These are phyloP conservation scores for Mylabris sibirica DNA, from an alignment of 2,888 invertebrate species.

Conservation along the genomic window DNA sequence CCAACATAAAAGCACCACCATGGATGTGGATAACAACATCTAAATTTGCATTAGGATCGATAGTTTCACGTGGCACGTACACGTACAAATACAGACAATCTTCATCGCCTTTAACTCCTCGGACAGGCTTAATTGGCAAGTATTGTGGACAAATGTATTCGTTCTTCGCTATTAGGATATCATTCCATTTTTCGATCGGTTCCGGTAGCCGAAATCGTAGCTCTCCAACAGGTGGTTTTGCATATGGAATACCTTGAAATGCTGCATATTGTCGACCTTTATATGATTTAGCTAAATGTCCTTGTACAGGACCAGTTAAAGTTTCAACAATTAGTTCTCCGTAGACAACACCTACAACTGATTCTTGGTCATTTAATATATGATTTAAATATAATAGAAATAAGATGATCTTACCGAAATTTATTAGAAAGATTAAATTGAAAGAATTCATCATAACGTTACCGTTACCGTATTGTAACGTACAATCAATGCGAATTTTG, in stretches of 20 bases:
- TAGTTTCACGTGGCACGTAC: conserved; percentile 65
- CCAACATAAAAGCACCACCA: conserved; percentile 62
- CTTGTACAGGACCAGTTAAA: conserved; percentile 42
- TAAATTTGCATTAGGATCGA: conserved; percentile 55
- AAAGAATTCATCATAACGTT: no score
- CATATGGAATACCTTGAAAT: conserved; percentile 50
- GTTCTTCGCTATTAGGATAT: conserved; percentile 45
- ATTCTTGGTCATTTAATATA: background rate
- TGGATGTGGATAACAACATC: conserved; percentile 63
- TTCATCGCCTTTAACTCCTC: conserved; percentile 69
- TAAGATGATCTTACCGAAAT: no score
- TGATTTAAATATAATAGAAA: background rate
- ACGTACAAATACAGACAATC: conserved; percentile 73
- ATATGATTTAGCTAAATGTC: conserved; percentile 41
- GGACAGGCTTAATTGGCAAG: conserved; percentile 57
- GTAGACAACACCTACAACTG: background rate
- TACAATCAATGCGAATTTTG: no score
- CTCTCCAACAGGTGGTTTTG: conserved; percentile 45
- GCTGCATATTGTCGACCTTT: conserved; percentile 41
- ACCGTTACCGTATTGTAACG: no score
- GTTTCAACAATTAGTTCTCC: conserved; percentile 31
- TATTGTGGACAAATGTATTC: conserved; percentile 50
- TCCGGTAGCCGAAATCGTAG: conserved; percentile 44
- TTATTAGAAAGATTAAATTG: no score
- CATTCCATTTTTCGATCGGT: conserved; percentile 48